These are phyloP conservation scores for Alethe castanea DNA, from an alignment of 2,113 vertebrate species.

Conservation along the genomic window DNA sequence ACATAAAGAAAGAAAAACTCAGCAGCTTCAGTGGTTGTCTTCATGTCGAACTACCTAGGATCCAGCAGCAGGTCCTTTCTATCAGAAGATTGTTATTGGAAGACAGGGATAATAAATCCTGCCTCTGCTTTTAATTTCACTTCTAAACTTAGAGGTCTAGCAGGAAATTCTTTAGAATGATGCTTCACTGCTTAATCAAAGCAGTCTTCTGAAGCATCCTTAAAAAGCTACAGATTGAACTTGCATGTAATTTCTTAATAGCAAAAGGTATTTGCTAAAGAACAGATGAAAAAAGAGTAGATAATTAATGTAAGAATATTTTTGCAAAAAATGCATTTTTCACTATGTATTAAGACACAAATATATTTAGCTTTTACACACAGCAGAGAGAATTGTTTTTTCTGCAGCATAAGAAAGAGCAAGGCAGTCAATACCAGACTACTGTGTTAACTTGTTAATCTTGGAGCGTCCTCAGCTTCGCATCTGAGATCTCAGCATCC, in stretches of 20 bases:
- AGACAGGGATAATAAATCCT: neutral
- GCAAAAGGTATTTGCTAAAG: neutral
- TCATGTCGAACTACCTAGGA: neutral
- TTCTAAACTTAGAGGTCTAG: neutral
- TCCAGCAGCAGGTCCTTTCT: neutral
- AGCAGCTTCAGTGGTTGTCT: neutral
- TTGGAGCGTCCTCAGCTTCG: neutral
- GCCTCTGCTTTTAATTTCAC: neutral
- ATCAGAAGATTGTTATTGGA: neutral
- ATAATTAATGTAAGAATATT: neutral
- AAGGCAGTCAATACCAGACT: neutral
- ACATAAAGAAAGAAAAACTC: neutral
- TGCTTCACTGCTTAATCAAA: neutral
- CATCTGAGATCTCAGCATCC: neutral
- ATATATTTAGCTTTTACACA: neutral
- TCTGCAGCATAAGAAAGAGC: neutral
- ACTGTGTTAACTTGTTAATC: neutral
- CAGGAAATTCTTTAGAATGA: neutral
- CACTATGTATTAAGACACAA: rapidly evolving
- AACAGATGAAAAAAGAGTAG: neutral
- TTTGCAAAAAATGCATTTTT: neutral
- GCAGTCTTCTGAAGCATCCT: neutral
- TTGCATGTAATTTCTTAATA: neutral
- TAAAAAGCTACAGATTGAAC: neutral
- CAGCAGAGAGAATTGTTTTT: neutral